Percentiles rank a stretch among this genome's conserved stretches.
Conservation (phyloP, 2,113 vertebrate species). For the Menidia beryllina region DNA sequence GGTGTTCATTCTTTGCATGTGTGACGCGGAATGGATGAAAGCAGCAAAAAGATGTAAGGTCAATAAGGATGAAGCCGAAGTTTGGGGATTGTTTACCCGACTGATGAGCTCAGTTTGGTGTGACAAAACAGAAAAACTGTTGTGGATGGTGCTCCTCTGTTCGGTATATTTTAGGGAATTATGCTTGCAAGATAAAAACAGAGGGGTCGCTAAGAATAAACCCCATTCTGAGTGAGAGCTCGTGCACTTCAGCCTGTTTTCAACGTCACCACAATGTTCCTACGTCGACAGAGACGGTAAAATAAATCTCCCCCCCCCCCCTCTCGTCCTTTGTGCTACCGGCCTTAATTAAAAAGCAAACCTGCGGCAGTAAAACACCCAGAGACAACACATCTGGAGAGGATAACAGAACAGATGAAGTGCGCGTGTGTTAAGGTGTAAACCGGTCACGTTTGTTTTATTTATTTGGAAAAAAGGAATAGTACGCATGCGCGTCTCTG, state of each 20-base stretch:
- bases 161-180: conserved; percentile 31
- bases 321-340: too few species aligned
- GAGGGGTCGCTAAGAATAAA: conserved; percentile 20
- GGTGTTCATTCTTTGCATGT: background rate
- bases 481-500: too few species aligned
- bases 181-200: conserved; percentile 17
- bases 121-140: conserved; percentile 40
- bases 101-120: conserved; percentile 41
- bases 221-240: background rate
- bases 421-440: too few species aligned
- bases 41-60: conserved; percentile 20
- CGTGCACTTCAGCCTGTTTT: conserved; percentile 21
- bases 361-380: too few species aligned
- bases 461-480: too few species aligned
- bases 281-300: conserved; percentile 59
- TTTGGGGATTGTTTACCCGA: conserved; percentile 35
- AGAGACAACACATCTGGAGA: too few species aligned
- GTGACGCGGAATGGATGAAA: background rate
- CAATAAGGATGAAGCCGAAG: conserved; percentile 42
- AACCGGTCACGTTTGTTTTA: too few species aligned
- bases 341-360: too few species aligned
- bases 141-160: background rate
- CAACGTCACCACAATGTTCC: conserved; percentile 53
- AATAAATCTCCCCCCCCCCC: too few species aligned
- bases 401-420: too few species aligned